Conservation (phyloP, 2,797 vertebrate species). For the Melanotaenia nigrans region DNA sequence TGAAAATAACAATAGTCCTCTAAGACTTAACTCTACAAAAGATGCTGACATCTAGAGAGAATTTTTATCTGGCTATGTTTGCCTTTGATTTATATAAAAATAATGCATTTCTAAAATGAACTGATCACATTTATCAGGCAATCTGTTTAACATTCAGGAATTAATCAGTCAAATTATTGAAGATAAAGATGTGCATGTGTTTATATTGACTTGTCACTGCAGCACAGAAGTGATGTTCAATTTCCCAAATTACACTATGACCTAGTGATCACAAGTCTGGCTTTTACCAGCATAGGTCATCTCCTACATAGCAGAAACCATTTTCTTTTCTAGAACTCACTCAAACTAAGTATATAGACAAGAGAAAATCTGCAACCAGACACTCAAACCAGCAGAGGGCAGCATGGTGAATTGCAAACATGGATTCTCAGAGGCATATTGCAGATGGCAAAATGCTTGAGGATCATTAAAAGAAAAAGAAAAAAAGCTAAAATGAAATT, state of each 20-base stretch:
- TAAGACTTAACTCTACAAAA: no score
- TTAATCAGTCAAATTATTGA: background rate
- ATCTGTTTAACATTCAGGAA: slow-evolving; percentile 7
- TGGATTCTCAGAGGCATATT: background rate
- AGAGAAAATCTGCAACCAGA: background rate
- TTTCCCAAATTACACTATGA: background rate
- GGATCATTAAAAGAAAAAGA: no score
- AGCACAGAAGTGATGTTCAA: background rate
- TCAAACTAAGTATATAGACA: background rate
- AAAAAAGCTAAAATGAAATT: no score
- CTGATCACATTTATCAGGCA: slow-evolving; percentile 5
- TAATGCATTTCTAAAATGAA: background rate
- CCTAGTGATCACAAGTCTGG: background rate
- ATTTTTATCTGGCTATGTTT: no score
- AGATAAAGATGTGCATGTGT: no score
- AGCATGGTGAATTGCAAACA: slow-evolving; percentile 16
- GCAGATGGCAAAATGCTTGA: background rate
- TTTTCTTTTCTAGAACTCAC: background rate
- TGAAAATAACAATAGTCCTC: background rate
- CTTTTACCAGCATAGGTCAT: background rate
- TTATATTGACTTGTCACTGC: background rate
- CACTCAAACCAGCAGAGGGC: slow-evolving; percentile 54
- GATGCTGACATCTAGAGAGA: no score
- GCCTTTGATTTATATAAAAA: no score
- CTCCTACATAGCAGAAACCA: background rate